These are phyloP conservation scores for Miichthys miiuy DNA, from an alignment of 2,797 vertebrate species.

Conservation along the genomic window DNA sequence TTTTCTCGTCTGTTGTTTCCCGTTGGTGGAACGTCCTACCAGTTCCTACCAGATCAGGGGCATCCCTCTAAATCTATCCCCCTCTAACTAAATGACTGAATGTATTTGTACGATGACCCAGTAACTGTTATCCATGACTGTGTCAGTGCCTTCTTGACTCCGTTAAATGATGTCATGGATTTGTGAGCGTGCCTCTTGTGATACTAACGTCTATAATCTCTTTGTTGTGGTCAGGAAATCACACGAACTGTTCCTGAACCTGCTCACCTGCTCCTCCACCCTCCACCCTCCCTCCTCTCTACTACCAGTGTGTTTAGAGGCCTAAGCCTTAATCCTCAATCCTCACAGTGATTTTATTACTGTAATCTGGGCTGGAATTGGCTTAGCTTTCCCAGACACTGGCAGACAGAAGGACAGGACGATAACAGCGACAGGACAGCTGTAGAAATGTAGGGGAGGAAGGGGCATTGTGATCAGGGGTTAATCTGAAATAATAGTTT, in stretches of 20 bases:
- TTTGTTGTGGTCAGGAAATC: conserved; percentile 55
- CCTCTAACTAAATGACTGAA: too few species aligned
- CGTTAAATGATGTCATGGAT: conserved; percentile 44
- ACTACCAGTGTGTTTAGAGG: conserved; percentile 69
- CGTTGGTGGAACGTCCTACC: too few species aligned
- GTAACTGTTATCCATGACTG: background rate
- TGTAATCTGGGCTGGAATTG: conserved; percentile 80
- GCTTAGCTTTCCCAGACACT: conserved; percentile 66
- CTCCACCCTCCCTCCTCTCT: background rate
- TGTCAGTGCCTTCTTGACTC: background rate
- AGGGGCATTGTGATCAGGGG: background rate
- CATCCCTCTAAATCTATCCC: too few species aligned
- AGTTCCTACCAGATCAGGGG: too few species aligned
- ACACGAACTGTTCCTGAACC: conserved; percentile 13
- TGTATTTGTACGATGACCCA: background rate
- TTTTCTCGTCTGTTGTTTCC: too few species aligned
- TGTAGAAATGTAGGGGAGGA: conserved; percentile 13
- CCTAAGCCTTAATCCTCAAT: conserved; percentile 71
- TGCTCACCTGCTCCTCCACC: conserved; percentile 11
- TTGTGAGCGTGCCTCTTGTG: background rate
- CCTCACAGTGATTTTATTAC: conserved; percentile 77
- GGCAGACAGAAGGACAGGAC: conserved; percentile 58
- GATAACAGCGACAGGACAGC: conserved; percentile 31
- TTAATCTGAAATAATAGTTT: too few species aligned
- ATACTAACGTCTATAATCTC: conserved; percentile 47